Conservation (phyloP, 2,888 invertebrate species). For the Liodrosophila aerea region DNA sequence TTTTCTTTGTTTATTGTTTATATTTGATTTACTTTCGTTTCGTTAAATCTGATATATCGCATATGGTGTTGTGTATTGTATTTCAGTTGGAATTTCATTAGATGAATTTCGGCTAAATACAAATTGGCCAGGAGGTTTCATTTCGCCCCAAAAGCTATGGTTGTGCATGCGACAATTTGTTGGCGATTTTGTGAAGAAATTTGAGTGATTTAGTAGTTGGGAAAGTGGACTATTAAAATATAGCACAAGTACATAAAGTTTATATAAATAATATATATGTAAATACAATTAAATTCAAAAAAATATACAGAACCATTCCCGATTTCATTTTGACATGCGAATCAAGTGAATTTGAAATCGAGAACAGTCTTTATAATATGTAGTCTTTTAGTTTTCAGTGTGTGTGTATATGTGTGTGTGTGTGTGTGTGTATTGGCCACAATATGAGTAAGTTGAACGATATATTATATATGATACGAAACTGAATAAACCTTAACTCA, state of each 20-base stretch:
- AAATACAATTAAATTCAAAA: constrained; percentile 17
- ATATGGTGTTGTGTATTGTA: constrained; percentile 9
- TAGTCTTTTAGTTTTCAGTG: no score
- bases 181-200: no score
- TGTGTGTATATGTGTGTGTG: no score
- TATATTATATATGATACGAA: no score
- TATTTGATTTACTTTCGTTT: constrained; percentile 12
- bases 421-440: no score
- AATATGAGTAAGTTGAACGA: no score
- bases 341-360: no score
- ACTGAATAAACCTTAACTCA: constrained; percentile 14
- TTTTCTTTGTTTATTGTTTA: not conserved
- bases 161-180: no score
- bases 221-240: constrained; percentile 13
- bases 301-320: constrained; percentile 22
- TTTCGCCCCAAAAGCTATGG: no score
- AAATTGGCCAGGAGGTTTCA: no score
- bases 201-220: not conserved
- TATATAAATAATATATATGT: constrained; percentile 13
- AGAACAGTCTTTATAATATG: no score
- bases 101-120: constrained; percentile 25
- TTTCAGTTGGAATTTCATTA: constrained; percentile 39
- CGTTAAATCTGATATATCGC: constrained; percentile 8
- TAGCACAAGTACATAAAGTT: constrained; percentile 18
- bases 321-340: constrained; percentile 11